Base-by-base conservation (phyloP, 2,113 vertebrate genomes). In the Muscicapa adusta region DNA sequence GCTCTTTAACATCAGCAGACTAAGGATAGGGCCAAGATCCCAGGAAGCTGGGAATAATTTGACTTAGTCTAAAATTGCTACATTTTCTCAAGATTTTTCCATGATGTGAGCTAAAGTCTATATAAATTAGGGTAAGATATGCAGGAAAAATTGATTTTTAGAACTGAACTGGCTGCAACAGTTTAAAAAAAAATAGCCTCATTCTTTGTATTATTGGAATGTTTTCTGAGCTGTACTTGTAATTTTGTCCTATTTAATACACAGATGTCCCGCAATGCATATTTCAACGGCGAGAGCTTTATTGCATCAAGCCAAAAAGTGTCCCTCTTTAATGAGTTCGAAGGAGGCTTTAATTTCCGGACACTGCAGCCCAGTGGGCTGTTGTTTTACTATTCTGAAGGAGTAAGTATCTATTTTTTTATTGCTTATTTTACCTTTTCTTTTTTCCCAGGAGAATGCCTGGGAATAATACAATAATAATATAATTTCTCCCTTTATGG, bases 321-420 rank as follows among this genome's bases (percentile, higher is more conserved):
- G 47, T 98, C 98, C 31, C 98, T 98, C 51, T 98, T 99, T 33
- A 96, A 97, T 84, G 98, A 93, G 28, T 99, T 99, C 62, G 99
- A 99, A 97, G 99, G 98, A 91, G 99, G 99, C 43, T 98, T 99
- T 91, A 99, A 98, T 97, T 99, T 99, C 96, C 98, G 95, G 95
- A 99, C 99, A 2, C 78, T 98, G 68, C 98, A 99, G 89, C 98
- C 99, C 72, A 98, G 94, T 1, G 99, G 99, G 24, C 96, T 99
- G 13, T 96, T 99, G 12, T 99, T 99, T 96, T 99, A 99, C 93
- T 98, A 97, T 92, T 95, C 85, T 71, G 98, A 99, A 68, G 99
- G 98, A 97, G 99, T 99, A 95, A 97, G 98, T 97, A 95, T 63
- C 57, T 65, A 25, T 80, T 93, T 78, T 45, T 89, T 85, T 89